A percentile compares a stretch with the other conserved stretches of the same genome.
phyloP scores from a whole-genome alignment of 2,797 vertebrate species.

The Lepus townsendii region DNA sequence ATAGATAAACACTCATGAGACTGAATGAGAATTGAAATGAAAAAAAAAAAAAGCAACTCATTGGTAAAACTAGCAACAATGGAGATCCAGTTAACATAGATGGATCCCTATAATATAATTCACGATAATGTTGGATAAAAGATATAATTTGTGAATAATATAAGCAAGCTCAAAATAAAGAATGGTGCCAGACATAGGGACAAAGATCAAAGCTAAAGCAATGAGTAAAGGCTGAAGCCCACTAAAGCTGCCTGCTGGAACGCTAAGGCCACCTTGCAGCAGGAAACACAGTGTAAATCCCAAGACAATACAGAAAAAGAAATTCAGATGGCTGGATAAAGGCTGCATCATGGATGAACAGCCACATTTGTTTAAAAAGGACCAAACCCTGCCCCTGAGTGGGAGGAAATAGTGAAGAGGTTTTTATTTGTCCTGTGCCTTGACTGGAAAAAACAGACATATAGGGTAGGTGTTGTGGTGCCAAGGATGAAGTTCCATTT shows the following conservation, averaged over 20 bases:
- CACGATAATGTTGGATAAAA: conserved; percentile 18
- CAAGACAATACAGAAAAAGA: not conserved
- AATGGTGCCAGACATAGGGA: not conserved
- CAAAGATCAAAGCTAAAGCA: not conserved
- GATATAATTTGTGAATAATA: not conserved
- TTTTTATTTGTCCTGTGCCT: not conserved
- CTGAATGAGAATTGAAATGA: not conserved
- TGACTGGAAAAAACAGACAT: not conserved
- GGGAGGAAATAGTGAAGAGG: not conserved
- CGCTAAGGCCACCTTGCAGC: not conserved
- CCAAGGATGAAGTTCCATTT: too few species aligned
- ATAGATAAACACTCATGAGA: not conserved
- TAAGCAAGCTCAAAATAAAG: not conserved
- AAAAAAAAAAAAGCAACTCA: not conserved
- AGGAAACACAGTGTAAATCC: not conserved
- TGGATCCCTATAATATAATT: not conserved
- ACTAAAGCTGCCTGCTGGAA: not conserved
- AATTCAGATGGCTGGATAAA: not conserved
- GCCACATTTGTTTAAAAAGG: not conserved
- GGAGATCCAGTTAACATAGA: not conserved
- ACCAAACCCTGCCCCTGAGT: not conserved
- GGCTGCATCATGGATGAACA: not conserved
- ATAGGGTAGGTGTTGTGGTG: too few species aligned
- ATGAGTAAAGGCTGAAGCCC: not conserved
- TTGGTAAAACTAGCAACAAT: not conserved